Evolutionary conservation across 2,797 vertebrate species (phyloP), one percentile per base, ranked within the genome.

Genomic region (Hapalemur alaotrensis): DNA sequence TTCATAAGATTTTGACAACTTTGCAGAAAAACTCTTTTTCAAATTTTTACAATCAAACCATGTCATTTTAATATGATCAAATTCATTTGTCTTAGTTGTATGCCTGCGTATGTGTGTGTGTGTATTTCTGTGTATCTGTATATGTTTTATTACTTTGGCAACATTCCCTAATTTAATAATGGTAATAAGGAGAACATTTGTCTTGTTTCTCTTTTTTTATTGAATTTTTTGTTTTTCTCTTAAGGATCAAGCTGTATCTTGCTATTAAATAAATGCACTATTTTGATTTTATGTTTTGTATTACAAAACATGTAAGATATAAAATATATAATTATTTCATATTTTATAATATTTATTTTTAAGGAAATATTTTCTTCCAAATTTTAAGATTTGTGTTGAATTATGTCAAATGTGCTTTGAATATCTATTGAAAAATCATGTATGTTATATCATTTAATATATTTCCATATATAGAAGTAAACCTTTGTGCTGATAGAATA

Each of bases 261-360:
- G 65, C 35, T 93, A 72, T 73, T 85, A 79, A 91, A 91, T 61
- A 93, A 50, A 83, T 38, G 6, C 13, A 63, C 30, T 61, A 41
- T 73, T 96, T 95, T 78, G 78, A 81, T 35, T 80, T 91, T n/a
- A 76, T 54, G 83, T 72, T 93, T 46, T 78, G 79, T 41, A 52
- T 43, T 28, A 70, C 43, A 83, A 38, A 70, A 70, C 15, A 75
- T 57, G 54, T 70, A 50, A 78, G 52, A 81, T 88, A 28, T 72
- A 67, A 61, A 70, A 63, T 72, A 67, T 70, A 13, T 35, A 30
- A 89, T 91, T 75, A 38, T 88, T 65, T n/a, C 63, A 46, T 89
- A 48, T 63, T 65, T 76, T 41, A 46, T 63, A 46, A 88, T 32
- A 13, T 25, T 86, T 67, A 80, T 81, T 73, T 72, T 85, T 83